phyloP scores from a whole-genome alignment of 2,888 invertebrate genomes.

The Ophonus ardosiacus region DNA sequence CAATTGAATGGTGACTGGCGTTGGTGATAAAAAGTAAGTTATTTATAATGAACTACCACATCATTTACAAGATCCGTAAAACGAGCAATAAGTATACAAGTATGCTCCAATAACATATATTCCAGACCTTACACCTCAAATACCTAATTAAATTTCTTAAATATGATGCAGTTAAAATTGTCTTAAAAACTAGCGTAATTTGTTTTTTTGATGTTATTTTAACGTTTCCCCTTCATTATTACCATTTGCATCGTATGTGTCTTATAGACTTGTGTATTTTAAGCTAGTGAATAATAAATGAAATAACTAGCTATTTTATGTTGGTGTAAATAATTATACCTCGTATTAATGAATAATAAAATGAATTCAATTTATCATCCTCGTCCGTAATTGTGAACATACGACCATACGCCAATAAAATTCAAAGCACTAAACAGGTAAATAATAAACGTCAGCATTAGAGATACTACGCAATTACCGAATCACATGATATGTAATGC shows the following conservation, averaged over 20 bases:
- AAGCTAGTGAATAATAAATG: neutral
- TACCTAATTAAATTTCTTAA: too few relatives aligned
- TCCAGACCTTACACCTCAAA: too few relatives aligned
- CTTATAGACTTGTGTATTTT: neutral
- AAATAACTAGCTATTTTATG: neutral
- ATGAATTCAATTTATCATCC: conserved; percentile 4
- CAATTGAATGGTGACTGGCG: too few relatives aligned
- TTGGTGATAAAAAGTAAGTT: too few relatives aligned
- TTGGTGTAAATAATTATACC: neutral
- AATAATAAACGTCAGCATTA: conserved; percentile 3
- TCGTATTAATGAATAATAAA: conserved; percentile 7
- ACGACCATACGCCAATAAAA: neutral
- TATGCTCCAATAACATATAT: too few relatives aligned
- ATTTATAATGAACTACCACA: too few relatives aligned
- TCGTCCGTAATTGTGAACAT: neutral
- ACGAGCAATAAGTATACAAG: too few relatives aligned
- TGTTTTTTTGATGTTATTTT: too few relatives aligned
- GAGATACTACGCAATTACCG: conserved; percentile 6
- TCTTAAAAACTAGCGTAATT: too few relatives aligned
- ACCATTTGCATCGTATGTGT: neutral
- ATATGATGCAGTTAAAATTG: too few relatives aligned
- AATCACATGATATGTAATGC: conserved; percentile 12
- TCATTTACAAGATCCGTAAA: too few relatives aligned
- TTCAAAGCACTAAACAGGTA: neutral
- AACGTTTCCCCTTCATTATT: neutral